Percentiles rank a stretch among this genome's conserved stretches.
Conservation (phyloP, 2,113 vertebrate genomes). For the Ammodytes marinus region DNA sequence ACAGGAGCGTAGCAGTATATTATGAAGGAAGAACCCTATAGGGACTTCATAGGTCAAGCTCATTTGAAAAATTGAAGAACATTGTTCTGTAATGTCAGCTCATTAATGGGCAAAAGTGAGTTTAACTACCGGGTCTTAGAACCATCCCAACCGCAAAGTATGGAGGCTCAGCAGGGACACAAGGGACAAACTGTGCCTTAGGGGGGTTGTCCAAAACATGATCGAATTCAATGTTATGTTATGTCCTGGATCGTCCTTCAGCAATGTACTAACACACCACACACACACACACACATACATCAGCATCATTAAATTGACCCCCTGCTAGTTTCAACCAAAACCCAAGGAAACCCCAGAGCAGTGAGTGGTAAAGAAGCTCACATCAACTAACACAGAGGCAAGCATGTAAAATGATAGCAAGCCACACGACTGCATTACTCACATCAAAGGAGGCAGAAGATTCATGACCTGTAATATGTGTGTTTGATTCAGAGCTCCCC, state of each 20-base stretch:
- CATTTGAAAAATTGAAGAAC: constrained; percentile 27
- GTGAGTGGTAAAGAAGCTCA: constrained; percentile 12
- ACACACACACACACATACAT: constrained; percentile 42
- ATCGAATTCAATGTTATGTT: constrained; percentile 13
- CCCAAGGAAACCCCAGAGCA: constrained; percentile 40
- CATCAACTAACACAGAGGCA: constrained; percentile 50
- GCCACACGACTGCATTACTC: constrained; percentile 15
- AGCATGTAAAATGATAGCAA: constrained; percentile 22
- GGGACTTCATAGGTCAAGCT: constrained; percentile 44
- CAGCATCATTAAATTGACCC: constrained; percentile 70
- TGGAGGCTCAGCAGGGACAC: constrained; percentile 19
- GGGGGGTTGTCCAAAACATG: constrained; percentile 3
- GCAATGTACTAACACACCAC: background rate
- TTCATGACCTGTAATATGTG: constrained; percentile 25
- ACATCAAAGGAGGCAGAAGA: constrained; percentile 47
- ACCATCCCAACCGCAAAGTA: background rate
- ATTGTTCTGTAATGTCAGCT: constrained; percentile 42
- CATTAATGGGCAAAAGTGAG: constrained; percentile 36
- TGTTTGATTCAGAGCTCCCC: constrained; percentile 12
- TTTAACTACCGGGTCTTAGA: constrained; percentile 27
- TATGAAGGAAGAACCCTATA: constrained; percentile 12
- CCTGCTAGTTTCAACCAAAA: constrained; percentile 44
- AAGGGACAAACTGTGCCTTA: constrained; percentile 4
- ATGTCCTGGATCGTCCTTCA: constrained; percentile 17
- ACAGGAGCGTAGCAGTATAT: background rate